Evolutionary conservation across 1,140 invertebrate genomes (phyloP), one percentile per base, ranked within the genome.

Genomic region (Drosophila sp.): DNA sequence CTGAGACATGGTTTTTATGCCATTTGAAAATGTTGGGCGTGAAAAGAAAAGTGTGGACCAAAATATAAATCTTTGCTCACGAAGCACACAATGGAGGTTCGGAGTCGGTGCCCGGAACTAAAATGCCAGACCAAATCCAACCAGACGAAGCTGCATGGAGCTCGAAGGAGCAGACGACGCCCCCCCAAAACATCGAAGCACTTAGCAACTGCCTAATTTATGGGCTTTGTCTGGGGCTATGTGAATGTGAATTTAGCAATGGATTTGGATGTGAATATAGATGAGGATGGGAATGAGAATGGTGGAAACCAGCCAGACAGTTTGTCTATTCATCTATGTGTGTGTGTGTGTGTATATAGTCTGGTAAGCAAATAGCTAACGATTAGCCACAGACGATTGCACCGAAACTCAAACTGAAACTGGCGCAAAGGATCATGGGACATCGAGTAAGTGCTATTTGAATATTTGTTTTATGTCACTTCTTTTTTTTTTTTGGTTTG

Each of bases 331-430:
- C 60, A 72, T 38, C 33, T 35, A 8, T 35, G 0, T 10, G 10
- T 35, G 33, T 35, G 10, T 35, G 33, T 35, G 10, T 35, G 33
- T 35, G 3, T 44, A 67, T 61, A 30, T 35, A 64, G 65, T n/a
- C 44, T 25, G 44, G 25, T 60, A 72, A 68, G 76, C 72, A 89
- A 87, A 89, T 89, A 83, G 72, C 76, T 58, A 64, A 58, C 85
- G 83, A 86, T 86, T 86, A 86, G 83, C 68, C 79, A 87, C 83
- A 83, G 83, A 83, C 84, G 76, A 86, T 89, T 89, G 79, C 84
- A 87, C 76, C 79, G 84, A 74, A 87, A 87, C 83, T 80, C 76
- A 71, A 60, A 87, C 84, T 80, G 79, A 67, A 60, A 44, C 47
- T 8, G 66, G 66, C 30, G 44, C 25, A 50, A 33, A 7, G 44